Percentiles rank a stretch among this genome's conserved stretches.
These are phyloP conservation scores for Euschistus heros DNA, from an alignment of 1,140 invertebrate genomes.

Conservation along the genomic window DNA sequence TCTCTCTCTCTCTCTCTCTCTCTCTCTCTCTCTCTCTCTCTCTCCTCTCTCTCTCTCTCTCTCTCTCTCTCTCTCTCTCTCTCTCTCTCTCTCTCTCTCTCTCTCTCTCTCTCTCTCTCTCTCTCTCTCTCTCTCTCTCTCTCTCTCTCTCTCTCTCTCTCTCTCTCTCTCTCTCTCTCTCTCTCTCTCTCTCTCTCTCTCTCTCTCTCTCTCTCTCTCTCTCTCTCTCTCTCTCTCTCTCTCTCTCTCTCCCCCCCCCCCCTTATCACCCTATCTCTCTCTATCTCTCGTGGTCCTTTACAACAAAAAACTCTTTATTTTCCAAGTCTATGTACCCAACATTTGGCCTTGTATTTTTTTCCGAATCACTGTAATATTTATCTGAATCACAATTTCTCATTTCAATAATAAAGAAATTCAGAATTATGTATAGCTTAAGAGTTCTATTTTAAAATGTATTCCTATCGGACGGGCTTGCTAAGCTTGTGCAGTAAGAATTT, in stretches of 20 bases:
- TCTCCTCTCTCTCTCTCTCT: not conserved
- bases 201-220: not conserved
- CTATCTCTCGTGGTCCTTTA: not conserved
- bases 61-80: not conserved
- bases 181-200: not conserved
- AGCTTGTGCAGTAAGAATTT: too few relatives aligned
- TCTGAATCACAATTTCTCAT: too few relatives aligned
- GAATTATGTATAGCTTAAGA: too few relatives aligned
- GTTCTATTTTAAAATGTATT: too few relatives aligned
- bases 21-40: not conserved
- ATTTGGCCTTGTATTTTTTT: too few relatives aligned
- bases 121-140: constrained; percentile 7
- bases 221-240: not conserved
- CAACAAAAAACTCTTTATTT: too few relatives aligned
- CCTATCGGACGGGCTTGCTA: too few relatives aligned
- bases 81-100: not conserved
- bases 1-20: constrained; percentile 8
- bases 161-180: constrained; percentile 7
- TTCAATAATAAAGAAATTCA: too few relatives aligned
- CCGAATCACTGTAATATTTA: too few relatives aligned
- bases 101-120: not conserved
- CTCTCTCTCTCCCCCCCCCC: not conserved
- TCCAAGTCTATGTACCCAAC: too few relatives aligned
- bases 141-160: constrained; percentile 12
- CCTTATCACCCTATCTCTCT: not conserved